These are phyloP conservation scores for Microctonus aethiopoides DNA, from an alignment of 2,888 invertebrate species.

Conservation along the genomic window DNA sequence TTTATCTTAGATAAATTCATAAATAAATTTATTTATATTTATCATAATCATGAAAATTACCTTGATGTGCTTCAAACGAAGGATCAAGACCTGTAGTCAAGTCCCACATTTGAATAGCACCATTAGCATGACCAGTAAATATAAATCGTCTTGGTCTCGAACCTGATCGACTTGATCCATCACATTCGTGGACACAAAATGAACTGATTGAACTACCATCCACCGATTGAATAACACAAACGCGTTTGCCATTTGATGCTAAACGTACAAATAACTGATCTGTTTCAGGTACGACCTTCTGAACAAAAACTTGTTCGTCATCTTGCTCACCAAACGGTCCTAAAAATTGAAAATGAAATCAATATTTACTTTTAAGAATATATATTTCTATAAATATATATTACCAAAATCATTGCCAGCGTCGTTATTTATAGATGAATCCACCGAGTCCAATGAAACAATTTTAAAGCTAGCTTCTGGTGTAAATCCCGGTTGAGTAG, in stretches of 20 bases:
- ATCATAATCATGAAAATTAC: conserved; percentile 50
- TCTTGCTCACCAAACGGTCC: conserved; percentile 98
- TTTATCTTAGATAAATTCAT: not conserved
- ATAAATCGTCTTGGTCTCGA: conserved; percentile 88
- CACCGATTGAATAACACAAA: conserved; percentile 94
- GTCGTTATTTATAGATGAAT: conserved; percentile 73
- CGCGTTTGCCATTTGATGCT: conserved; percentile 95
- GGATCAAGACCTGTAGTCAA: conserved; percentile 93
- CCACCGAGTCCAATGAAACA: conserved; percentile 81
- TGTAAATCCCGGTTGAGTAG: conserved; percentile 97
- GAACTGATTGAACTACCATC: conserved; percentile 94
- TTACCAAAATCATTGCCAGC: conserved; percentile 73
- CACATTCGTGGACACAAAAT: conserved; percentile 97
- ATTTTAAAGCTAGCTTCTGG: conserved; percentile 98
- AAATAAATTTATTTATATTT: not conserved
- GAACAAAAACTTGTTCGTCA: conserved; percentile 97
- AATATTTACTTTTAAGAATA: not conserved
- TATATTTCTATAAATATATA: not conserved
- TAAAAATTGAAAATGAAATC: conserved; percentile 42
- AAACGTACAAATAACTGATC: conserved; percentile 93
- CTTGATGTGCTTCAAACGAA: conserved; percentile 68
- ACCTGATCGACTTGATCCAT: conserved; percentile 93
- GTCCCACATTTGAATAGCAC: conserved; percentile 98
- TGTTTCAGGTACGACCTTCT: conserved; percentile 97
- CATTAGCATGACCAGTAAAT: conserved; percentile 92